Base-by-base conservation (phyloP, 2,113 vertebrate species). In the Desmodus rotundus region DNA sequence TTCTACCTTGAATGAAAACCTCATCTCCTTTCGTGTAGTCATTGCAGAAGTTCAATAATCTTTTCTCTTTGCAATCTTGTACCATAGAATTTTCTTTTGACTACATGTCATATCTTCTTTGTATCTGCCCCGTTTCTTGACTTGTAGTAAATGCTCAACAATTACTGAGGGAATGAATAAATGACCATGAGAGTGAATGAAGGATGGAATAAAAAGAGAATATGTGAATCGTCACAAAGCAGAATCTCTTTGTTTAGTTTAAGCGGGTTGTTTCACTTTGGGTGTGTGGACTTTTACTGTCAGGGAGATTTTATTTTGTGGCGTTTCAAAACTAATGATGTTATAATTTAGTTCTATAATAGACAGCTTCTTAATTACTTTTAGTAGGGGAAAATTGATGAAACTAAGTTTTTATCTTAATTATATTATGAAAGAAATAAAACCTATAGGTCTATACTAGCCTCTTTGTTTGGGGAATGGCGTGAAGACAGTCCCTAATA, bases 1-100 rank as follows among this genome's bases (percentile, higher is more conserved):
- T 97, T 97, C 94, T 96, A 94, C 91, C 82, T 93, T 97, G 94
- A 97, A 96, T 97, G 96, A 97, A 97, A 95, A 97, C 80, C 96
- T 95, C 94, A 97, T 97, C 97, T 98, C 97, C 94, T 97, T 96
- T 89, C 86, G 95, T 70, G 74, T 91, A 72, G 93, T 91, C 96
- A 89, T 56, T 91, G 95, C 77, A 91, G 41, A 96, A 95, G 81
- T 97, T 96, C 80, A 83, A 96, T 83, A 97, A 96, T 97, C 85
- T 83, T 93, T 97, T 89, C 56, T 70, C n/a, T 91, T 97, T 82
- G 8, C 77, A 91, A 72, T 80, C 85, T 91, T 89, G 10, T 68
- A 78, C 72, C 70, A 87, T 19, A 61, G 52, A 84, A 36, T 90
- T 90, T 94, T 91, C 90, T 94, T 86, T 68, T 54, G 50, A 38